phyloP scores from a whole-genome alignment of 2,113 vertebrate species.

The Tragelaphus strepsiceros region DNA sequence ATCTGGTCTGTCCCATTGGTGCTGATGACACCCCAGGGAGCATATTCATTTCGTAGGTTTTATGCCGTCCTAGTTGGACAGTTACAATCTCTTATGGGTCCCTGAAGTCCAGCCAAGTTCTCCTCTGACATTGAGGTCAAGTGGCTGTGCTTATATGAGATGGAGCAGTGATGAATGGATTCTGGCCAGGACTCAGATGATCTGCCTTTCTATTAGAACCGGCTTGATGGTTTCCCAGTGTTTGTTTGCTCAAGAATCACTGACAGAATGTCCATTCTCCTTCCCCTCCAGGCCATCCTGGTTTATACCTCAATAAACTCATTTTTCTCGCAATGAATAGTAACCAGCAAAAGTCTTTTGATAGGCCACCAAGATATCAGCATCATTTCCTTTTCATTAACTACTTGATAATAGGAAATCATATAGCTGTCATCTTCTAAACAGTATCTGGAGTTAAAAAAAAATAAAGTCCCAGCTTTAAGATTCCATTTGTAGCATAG shows the following conservation, averaged over 20 bases:
- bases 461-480: background rate
- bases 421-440: background rate
- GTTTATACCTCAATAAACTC: background rate
- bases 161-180: background rate
- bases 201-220: background rate
- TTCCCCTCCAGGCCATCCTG: background rate
- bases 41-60: background rate
- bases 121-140: background rate
- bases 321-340: background rate
- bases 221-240: background rate
- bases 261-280: background rate
- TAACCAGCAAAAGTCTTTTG: background rate
- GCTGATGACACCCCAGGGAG: background rate
- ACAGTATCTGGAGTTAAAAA: background rate
- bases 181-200: background rate
- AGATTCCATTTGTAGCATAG: background rate
- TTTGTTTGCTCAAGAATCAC: background rate
- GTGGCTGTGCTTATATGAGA: background rate
- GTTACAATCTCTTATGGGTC: background rate
- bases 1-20: background rate
- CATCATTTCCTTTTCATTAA: background rate
- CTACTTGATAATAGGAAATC: background rate
- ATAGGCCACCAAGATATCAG: background rate
- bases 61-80: background rate
- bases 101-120: background rate